Evolutionary conservation across 2,113 vertebrate genomes (phyloP).

Genomic region (Pomatostomus ruficeps): DNA sequence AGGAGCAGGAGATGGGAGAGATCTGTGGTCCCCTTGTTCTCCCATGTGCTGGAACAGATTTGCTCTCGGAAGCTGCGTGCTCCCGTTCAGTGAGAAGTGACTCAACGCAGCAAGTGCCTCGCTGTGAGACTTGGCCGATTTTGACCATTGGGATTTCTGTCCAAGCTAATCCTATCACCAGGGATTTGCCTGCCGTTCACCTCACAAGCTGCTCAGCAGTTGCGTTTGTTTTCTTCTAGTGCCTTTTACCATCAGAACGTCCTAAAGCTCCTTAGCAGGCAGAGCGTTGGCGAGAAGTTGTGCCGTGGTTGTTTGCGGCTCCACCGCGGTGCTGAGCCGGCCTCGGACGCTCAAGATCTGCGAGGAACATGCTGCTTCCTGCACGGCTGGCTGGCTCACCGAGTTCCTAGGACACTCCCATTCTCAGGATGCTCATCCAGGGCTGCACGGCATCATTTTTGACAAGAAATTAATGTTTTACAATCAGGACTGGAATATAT

Average conservation of each 20-base stretch:
- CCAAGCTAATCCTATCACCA: background rate
- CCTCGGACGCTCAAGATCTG: rapidly evolving
- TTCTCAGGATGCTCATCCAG: background rate
- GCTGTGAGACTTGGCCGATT: rapidly evolving
- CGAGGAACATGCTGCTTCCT: background rate
- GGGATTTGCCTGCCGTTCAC: background rate
- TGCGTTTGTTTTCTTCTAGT: background rate
- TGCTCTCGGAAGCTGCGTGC: rapidly evolving
- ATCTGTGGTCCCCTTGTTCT: background rate
- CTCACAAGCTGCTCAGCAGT: background rate
- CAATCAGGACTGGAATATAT: rapidly evolving
- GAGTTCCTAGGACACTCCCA: background rate
- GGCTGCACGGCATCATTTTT: background rate
- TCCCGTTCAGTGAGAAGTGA: background rate
- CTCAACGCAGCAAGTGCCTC: rapidly evolving
- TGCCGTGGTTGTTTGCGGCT: no score
- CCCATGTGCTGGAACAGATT: background rate
- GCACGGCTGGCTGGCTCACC: background rate
- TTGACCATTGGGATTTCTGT: background rate
- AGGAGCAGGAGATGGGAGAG: background rate
- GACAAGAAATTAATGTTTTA: background rate
- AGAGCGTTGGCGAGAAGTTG: rapidly evolving
- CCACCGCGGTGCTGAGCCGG: rapidly evolving
- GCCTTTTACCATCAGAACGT: background rate
- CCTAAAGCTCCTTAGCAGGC: background rate